Percentiles rank a stretch among this genome's conserved stretches.
phyloP scores from a whole-genome alignment of 1,140 invertebrate species.

The Glossosoma conforme region DNA sequence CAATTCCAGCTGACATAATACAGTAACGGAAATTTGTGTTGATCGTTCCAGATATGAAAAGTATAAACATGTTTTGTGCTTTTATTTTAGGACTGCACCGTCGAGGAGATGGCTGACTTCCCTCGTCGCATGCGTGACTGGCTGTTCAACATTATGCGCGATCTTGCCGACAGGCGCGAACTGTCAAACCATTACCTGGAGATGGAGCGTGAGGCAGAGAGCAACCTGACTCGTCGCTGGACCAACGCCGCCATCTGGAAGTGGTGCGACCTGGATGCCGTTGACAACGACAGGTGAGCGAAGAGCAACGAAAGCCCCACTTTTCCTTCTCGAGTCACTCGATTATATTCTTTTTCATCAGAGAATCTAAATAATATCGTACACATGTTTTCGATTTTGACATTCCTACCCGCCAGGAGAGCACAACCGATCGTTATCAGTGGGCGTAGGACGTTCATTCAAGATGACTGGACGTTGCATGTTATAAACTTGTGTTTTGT shows the following conservation, averaged over 20 bases:
- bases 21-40: no score
- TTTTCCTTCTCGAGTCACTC: no score
- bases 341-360: no score
- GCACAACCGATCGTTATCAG: no score
- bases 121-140: slow-evolving; percentile 92
- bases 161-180: slow-evolving; percentile 85
- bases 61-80: slow-evolving; percentile 10
- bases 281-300: slow-evolving; percentile 72
- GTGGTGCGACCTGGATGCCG: slow-evolving; percentile 89
- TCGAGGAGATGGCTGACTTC: slow-evolving; percentile 85
- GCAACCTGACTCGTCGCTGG: slow-evolving; percentile 77
- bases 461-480: no score
- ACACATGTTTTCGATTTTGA: no score
- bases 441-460: no score
- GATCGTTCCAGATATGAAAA: neutral
- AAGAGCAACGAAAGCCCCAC: neutral
- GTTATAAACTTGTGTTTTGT: no score
- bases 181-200: slow-evolving; percentile 76
- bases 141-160: slow-evolving; percentile 94
- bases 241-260: slow-evolving; percentile 93
- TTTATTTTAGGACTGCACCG: slow-evolving; percentile 72
- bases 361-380: no score
- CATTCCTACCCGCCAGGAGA: no score
- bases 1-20: neutral
- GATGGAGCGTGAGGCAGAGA: slow-evolving; percentile 85